These are phyloP conservation scores for Temnopleurus reevesii DNA, from an alignment of 53 echinoderm and acorn worm genomes.

Conservation along the genomic window DNA sequence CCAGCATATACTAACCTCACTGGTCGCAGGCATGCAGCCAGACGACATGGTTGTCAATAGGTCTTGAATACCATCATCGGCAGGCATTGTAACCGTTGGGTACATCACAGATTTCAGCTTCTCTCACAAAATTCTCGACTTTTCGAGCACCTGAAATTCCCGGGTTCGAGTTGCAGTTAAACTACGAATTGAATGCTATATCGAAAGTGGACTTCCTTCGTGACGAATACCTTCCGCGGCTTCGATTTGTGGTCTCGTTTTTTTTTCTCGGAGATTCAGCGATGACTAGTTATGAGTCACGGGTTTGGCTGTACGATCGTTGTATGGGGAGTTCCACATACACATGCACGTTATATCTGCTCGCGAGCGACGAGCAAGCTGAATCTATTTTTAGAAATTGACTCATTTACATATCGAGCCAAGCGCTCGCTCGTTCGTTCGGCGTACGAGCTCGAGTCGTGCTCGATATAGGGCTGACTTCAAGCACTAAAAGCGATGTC, in stretches of 20 bases:
- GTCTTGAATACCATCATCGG: slow-evolving; percentile 79
- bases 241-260: slow-evolving; percentile 47
- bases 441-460: no score
- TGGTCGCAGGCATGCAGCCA: slow-evolving; percentile 79
- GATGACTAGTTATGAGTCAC: slow-evolving; percentile 55
- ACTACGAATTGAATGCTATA: slow-evolving; percentile 51
- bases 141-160: neutral
- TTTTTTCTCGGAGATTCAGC: slow-evolving; percentile 2
- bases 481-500: slow-evolving; percentile 45
- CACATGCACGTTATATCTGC: neutral
- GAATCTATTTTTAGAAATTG: slow-evolving; percentile 45
- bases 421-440: neutral
- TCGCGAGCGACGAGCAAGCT: neutral
- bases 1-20: slow-evolving; percentile 70
- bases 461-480: slow-evolving; percentile 42
- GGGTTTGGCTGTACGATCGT: neutral
- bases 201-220: slow-evolving; percentile 54
- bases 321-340: slow-evolving; percentile 38
- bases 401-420: slow-evolving; percentile 2
- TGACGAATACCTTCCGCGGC: slow-evolving; percentile 44
- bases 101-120: slow-evolving; percentile 75
- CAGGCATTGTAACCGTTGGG: slow-evolving; percentile 83
- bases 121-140: neutral
- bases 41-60: slow-evolving; percentile 94
- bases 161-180: neutral